phyloP scores from a whole-genome alignment of 2,797 vertebrate species.

The Aythya fuligula region DNA sequence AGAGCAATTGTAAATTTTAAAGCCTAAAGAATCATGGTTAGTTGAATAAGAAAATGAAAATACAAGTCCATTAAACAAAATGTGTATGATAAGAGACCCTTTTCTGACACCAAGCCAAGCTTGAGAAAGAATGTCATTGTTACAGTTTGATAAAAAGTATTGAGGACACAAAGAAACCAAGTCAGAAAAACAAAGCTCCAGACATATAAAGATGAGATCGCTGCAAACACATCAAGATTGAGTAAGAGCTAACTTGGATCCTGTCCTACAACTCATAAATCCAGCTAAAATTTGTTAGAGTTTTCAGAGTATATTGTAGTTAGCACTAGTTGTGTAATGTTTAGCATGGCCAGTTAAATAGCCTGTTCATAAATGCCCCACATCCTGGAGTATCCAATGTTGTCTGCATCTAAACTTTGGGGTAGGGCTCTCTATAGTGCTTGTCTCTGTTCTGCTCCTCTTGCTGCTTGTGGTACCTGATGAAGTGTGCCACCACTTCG shows the following conservation, averaged over 20 bases:
- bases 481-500: not conserved
- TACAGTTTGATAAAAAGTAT: constrained; percentile 30
- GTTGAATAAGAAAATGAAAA: constrained; percentile 9
- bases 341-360: not conserved
- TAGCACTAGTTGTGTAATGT: not conserved
- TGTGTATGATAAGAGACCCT: not conserved
- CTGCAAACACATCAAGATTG: constrained; percentile 11
- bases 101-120: not conserved
- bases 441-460: not conserved
- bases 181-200: constrained; percentile 49
- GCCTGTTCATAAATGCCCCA: not conserved
- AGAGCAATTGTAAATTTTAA: not conserved
- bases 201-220: constrained; percentile 50
- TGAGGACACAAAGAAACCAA: constrained; percentile 12
- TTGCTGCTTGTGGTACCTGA: not conserved
- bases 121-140: constrained; percentile 1
- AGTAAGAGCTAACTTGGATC: constrained; percentile 48
- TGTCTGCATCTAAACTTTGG: not conserved
- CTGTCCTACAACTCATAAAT: constrained; percentile 39
- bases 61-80: not conserved
- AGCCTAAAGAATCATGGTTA: not conserved
- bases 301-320: not conserved
- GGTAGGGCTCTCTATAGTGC: not conserved
- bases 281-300: not conserved
- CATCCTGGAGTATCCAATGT: not conserved